Base-by-base conservation (phyloP, 2,797 vertebrate genomes). In the Sciurus vulgaris region DNA sequence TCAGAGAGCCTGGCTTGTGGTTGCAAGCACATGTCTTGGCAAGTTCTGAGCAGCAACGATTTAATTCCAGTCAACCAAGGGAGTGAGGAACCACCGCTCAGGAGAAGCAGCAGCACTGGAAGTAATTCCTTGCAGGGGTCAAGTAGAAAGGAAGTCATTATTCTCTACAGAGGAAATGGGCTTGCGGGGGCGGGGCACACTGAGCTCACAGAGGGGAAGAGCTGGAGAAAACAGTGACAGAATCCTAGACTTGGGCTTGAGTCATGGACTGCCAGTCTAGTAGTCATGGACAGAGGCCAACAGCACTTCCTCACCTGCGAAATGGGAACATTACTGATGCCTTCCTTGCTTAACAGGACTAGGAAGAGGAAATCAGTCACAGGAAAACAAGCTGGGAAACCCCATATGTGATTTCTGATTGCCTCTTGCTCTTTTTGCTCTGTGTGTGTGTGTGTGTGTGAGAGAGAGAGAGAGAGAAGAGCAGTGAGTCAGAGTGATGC, bases 21-120 rank as follows among this genome's bases (percentile, higher is more conserved):
- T 98, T 97, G 97, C 95, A 98, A 98, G 96, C 98, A 98, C 98
- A 98, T 98, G 98, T 97, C 78, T 51, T 0, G 76, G 72, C 96
- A 95, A 61, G 94, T 69, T 95, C 97, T 95, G 96, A 96, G 78
- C 56, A 94, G 97, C 98, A 98, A 82, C 97, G 97, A 98, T 98
- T 97, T 28, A 41, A 69, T 81, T 93, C 88, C 90, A 85, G 74
- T 69, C 91, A 44, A 76, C 33, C 0, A 3, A 76, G 41, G 59
- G 61, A 35, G 51, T 0, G 3, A 92, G 28, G 91, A 81, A 79
- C 10, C 0, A 79, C 83, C 7, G 2, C 93, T 95, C 93, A 51
- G 13, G n/a, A 41, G 88, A 96, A 20, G 35, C 38, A 33, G 47
- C 12, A 13, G 24, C 44, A 1, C 59, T 85, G 90, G 13, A 44